phyloP scores from a whole-genome alignment of 2,888 invertebrate genomes.

The Heteromyza rotundicornis region DNA sequence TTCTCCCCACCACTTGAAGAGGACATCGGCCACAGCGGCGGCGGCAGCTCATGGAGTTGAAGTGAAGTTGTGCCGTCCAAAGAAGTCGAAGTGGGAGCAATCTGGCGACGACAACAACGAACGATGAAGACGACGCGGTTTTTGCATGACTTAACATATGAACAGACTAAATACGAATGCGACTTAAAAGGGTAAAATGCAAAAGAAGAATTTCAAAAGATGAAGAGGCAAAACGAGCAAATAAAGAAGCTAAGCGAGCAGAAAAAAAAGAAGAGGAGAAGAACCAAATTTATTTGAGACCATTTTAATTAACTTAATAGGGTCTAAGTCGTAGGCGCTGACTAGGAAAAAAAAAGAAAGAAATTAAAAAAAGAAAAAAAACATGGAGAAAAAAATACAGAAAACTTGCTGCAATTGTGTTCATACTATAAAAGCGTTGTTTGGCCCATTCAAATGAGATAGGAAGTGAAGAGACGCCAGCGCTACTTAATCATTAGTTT shows the following conservation, averaged over 20 bases:
- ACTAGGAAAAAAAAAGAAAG: background rate
- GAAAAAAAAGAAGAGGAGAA: background rate
- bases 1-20: constrained; percentile 33
- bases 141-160: background rate
- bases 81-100: background rate
- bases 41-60: no score
- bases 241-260: background rate
- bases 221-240: background rate
- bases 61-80: background rate
- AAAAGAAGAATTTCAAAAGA: background rate
- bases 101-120: no score
- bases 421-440: background rate
- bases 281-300: constrained; percentile 3
- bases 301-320: constrained; percentile 9
- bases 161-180: background rate
- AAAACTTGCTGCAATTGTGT: constrained; percentile 4
- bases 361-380: constrained; percentile 1
- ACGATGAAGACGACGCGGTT: background rate
- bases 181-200: background rate
- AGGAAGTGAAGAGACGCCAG: background rate
- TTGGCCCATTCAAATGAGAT: background rate
- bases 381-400: background rate
- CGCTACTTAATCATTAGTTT: background rate
- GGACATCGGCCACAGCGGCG: constrained; percentile 15
- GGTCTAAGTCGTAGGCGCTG: background rate